A percentile compares a stretch with the other conserved stretches of the same genome.
phyloP scores from a whole-genome alignment of 2,797 vertebrate genomes.

The Ceryle rudis region DNA sequence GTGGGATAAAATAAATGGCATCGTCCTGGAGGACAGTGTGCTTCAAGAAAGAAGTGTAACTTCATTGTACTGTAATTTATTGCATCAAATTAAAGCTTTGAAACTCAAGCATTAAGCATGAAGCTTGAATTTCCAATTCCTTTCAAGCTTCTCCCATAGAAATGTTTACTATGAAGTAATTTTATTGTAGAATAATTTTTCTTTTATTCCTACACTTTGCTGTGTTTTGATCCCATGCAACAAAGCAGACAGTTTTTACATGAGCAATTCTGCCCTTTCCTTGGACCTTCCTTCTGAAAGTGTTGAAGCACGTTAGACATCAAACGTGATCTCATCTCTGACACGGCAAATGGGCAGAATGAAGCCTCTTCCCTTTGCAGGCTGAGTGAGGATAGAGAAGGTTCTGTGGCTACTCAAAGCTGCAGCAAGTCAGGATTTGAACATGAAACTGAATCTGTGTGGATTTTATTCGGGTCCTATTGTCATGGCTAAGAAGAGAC shows the following conservation, averaged over 20 bases:
- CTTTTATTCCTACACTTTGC: background rate
- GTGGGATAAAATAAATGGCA: background rate
- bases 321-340: background rate
- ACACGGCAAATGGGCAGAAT: background rate
- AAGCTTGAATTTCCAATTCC: slow-evolving; percentile 20
- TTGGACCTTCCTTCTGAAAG: background rate
- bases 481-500: background rate
- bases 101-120: background rate
- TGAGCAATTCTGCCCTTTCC: background rate
- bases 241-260: background rate
- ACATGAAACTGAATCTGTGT: background rate
- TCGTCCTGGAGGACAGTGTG: background rate
- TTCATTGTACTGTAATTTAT: slow-evolving; percentile 27
- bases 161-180: slow-evolving; percentile 11
- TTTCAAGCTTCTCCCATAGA: slow-evolving; percentile 7
- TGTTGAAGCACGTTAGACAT: background rate
- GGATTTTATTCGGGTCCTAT: background rate
- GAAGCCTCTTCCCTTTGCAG: background rate
- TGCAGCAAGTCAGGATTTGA: background rate
- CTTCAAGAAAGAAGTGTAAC: slow-evolving; percentile 48
- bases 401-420: background rate
- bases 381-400: background rate
- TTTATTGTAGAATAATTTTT: slow-evolving; percentile 18
- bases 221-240: slow-evolving; percentile 8
- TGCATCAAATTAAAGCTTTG: background rate